Evolutionary conservation across 2,888 invertebrate genomes (phyloP).

Genomic region (Caenorhabditis sulstoni): DNA sequence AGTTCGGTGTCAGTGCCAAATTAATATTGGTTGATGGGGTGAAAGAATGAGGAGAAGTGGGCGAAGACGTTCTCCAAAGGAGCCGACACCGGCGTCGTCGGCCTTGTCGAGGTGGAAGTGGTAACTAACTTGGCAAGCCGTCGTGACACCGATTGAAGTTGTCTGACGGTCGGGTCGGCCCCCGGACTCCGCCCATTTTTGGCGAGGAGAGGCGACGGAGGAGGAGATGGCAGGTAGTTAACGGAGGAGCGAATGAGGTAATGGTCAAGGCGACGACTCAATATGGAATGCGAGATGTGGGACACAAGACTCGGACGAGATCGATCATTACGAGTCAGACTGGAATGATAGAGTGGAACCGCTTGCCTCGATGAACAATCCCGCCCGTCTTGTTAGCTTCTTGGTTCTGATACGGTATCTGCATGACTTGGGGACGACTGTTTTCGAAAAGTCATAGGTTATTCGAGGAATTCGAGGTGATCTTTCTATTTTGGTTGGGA

Average conservation of each 20-base stretch:
- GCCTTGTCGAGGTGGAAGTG: constrained; percentile 53
- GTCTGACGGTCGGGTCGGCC: constrained; percentile 29
- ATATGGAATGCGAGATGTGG: constrained; percentile 22
- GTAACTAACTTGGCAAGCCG: constrained; percentile 53
- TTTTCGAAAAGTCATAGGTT: constrained; percentile 17
- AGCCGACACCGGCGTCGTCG: constrained; percentile 47
- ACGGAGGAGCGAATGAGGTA: constrained; percentile 48
- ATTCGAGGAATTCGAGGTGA: constrained; percentile 25
- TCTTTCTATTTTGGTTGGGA: constrained; percentile 26
- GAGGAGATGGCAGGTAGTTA: constrained; percentile 54
- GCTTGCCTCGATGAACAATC: constrained; percentile 9
- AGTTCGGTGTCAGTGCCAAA: constrained; percentile 34
- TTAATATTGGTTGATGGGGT: constrained; percentile 47
- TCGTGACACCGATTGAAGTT: constrained; percentile 46
- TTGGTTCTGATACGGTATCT: constrained; percentile 9
- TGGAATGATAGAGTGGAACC: constrained; percentile 48
- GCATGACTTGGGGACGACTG: background rate
- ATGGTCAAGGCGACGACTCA: constrained; percentile 41
- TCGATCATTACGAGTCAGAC: constrained; percentile 8
- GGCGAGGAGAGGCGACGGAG: constrained; percentile 24
- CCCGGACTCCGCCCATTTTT: constrained; percentile 49
- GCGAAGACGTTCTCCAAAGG: constrained; percentile 49
- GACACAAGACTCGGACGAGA: background rate
- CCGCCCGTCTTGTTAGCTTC: constrained; percentile 9
- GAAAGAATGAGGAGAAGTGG: background rate